Percentiles rank a stretch among this genome's conserved stretches.
Evolutionary conservation across 2,113 vertebrate genomes (phyloP).

Genomic region (Chlamydotis undulata): DNA sequence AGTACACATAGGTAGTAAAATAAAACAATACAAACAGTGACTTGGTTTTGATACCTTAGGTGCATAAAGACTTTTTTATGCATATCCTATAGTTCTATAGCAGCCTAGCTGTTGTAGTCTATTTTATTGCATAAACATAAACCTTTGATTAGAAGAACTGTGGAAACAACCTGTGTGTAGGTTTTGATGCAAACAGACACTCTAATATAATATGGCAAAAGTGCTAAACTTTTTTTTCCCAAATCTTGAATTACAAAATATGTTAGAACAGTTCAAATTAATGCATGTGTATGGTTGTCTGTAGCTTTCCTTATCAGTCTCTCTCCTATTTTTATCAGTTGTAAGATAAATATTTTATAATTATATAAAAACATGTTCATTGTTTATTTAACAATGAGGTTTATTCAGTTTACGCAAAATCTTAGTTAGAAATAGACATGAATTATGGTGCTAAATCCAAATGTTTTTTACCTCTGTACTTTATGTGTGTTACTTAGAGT

Average conservation of each 20-base stretch:
- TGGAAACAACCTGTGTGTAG: accelerated
- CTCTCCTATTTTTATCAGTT: neutral
- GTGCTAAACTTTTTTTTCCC: neutral
- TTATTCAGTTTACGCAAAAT: neutral
- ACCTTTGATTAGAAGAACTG: neutral
- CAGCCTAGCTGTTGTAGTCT: neutral
- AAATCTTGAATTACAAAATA: neutral
- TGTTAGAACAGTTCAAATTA: neutral
- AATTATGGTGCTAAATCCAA: neutral
- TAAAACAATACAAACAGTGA: neutral
- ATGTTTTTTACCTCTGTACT: neutral
- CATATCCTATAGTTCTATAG: neutral
- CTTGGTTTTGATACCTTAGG: neutral
- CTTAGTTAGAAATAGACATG: neutral
- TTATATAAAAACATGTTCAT: neutral
- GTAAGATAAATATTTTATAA: neutral
- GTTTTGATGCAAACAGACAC: neutral
- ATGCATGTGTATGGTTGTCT: neutral
- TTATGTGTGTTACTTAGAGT: neutral
- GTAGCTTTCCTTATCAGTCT: neutral
- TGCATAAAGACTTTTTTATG: neutral
- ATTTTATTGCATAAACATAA: neutral
- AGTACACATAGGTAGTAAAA: neutral
- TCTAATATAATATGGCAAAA: neutral
- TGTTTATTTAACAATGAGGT: neutral